phyloP scores from a whole-genome alignment of 1,140 invertebrate genomes.

The Sitobion miscanthi region DNA sequence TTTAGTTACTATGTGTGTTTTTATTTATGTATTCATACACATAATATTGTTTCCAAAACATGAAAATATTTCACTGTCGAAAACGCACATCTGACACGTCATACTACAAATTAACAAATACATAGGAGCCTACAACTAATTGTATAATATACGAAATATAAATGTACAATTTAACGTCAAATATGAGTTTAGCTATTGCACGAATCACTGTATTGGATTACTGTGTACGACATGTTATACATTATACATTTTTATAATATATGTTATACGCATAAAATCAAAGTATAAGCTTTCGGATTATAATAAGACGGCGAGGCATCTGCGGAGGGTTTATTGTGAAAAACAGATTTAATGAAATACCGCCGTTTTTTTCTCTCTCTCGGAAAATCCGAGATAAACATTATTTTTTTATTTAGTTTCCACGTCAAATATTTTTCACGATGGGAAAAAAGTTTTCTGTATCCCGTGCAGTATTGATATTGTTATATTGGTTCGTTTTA shows the following conservation, averaged over 20 bases:
- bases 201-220: background rate
- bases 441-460: background rate
- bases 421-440: background rate
- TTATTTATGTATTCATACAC: no score
- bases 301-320: background rate
- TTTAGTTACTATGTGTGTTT: no score
- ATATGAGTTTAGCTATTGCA: background rate
- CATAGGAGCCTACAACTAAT: background rate
- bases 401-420: background rate
- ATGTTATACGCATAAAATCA: background rate
- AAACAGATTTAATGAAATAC: background rate
- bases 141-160: background rate
- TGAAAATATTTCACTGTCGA: background rate
- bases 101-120: background rate
- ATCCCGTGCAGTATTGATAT: background rate
- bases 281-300: constrained; percentile 5
- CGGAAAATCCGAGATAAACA: background rate
- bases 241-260: background rate
- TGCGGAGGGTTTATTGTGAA: background rate
- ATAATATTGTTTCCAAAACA: no score
- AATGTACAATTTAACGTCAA: background rate
- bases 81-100: no score
- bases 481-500: background rate
- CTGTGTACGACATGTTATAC: background rate
- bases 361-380: background rate